phyloP scores from a whole-genome alignment of 2,888 invertebrate genomes.

The Axea sp. region DNA sequence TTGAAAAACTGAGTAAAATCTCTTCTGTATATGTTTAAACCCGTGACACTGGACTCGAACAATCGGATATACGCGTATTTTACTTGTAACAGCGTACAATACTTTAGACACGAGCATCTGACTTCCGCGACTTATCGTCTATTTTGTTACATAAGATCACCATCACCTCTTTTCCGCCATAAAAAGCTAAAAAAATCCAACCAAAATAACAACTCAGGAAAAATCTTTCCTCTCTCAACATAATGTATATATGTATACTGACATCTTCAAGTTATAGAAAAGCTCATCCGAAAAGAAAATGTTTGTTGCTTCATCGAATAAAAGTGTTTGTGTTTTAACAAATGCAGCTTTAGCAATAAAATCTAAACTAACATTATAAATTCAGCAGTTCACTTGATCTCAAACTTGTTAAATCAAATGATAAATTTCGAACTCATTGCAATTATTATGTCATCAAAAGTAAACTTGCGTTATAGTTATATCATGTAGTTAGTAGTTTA shows the following conservation, averaged over 20 bases:
- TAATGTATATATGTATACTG: no score
- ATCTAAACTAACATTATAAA: no score
- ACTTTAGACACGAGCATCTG: conserved; percentile 54
- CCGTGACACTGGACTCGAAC: conserved; percentile 11
- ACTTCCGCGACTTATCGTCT: conserved; percentile 58
- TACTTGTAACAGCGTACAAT: conserved; percentile 38
- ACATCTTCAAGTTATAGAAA: no score
- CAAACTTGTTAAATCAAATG: no score
- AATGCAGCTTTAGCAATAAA: no score
- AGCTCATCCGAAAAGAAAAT: no score
- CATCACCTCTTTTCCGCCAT: conserved; percentile 23
- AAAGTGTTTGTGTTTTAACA: no score
- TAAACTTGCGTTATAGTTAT: conserved; percentile 15
- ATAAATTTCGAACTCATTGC: conserved; percentile 10
- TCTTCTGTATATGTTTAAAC: no score
- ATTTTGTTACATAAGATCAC: conserved; percentile 37
- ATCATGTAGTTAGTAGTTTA: conserved; percentile 21
- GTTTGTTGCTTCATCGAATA: no score
- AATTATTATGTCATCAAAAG: conserved; percentile 1
- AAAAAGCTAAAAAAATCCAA: conserved; percentile 23
- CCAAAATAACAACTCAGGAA: conserved; percentile 25
- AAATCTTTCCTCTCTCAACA: conserved; percentile 13
- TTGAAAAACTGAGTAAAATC: no score
- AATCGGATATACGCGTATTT: conserved; percentile 48
- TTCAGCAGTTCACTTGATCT: no score